Evolutionary conservation across 2,797 vertebrate species (phyloP).

Genomic region (Nyctibius grandis): DNA sequence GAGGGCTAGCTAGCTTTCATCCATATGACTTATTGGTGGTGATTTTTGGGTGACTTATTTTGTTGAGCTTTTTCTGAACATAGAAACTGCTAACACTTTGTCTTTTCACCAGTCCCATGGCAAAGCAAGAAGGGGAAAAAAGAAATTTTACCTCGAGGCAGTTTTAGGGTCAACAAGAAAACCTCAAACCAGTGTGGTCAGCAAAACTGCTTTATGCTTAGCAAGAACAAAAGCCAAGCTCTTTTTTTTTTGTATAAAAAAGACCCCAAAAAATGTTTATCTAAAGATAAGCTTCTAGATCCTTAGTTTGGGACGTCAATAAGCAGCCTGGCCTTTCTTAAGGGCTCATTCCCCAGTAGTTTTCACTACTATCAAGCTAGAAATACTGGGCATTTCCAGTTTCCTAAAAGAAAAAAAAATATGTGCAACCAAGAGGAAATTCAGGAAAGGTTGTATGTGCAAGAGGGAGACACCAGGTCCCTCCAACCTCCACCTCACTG

Average conservation of each 20-base stretch:
- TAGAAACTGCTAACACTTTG: conserved; percentile 11
- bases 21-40: fast-evolving
- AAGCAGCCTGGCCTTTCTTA: neutral
- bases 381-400: neutral
- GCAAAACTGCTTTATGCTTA: neutral
- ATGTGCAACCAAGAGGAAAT: neutral
- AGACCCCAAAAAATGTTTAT: neutral
- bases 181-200: neutral
- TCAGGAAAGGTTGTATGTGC: neutral
- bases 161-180: neutral
- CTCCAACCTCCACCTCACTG: fast-evolving
- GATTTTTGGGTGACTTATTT: neutral
- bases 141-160: neutral
- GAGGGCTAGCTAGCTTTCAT: neutral
- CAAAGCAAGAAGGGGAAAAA: neutral
- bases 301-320: neutral
- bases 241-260: neutral
- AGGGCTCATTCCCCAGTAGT: neutral
- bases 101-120: neutral
- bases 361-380: neutral
- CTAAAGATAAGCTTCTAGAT: neutral
- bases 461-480: neutral
- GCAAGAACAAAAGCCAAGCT: neutral
- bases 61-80: neutral
- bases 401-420: neutral